Conservation (phyloP, 2,113 vertebrate species). For the pig (Sus scrofa) region T2T-Sscrofa CM000826.6:39488501-39489000, state of each 20-base stretch:
- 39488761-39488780: background rate
- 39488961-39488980: background rate
- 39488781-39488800: background rate
- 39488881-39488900: background rate
- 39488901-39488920: background rate
- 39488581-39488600: background rate
- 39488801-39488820: background rate
- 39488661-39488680: background rate
- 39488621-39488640: background rate
- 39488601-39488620: background rate
- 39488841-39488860: background rate
- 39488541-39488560: background rate
- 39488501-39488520: background rate
- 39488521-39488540: background rate
- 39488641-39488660: fast-evolving
- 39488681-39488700: background rate
- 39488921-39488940: background rate
- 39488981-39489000: background rate
- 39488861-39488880: background rate
- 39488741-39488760: background rate
- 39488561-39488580: background rate
- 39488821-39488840: background rate
- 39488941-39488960: background rate
- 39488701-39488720: background rate
- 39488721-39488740: background rate